Conservation (phyloP, 1,140 invertebrate species). For the Penaeus indicus region DNA sequence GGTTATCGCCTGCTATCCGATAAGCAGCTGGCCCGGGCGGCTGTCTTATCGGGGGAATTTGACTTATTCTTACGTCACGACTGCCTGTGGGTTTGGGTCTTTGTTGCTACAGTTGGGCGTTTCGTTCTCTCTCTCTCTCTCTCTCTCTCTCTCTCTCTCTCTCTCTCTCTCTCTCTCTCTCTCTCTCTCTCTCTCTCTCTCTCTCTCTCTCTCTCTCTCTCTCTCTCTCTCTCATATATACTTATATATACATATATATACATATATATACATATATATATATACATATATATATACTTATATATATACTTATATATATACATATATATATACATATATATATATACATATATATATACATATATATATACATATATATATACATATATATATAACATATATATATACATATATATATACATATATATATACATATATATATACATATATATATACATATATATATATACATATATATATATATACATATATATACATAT, state of each 20-base stretch:
- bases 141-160: too few species aligned
- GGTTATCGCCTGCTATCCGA: too few species aligned
- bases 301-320: neutral
- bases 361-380: neutral
- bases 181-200: too few species aligned
- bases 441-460: neutral
- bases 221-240: neutral
- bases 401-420: neutral
- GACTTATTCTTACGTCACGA: too few species aligned
- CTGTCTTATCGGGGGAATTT: too few species aligned
- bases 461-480: neutral
- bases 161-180: too few species aligned
- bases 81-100: too few species aligned
- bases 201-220: too few species aligned
- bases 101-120: too few species aligned
- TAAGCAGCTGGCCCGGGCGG: too few species aligned
- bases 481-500: too few species aligned
- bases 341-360: neutral
- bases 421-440: slow-evolving; percentile 6
- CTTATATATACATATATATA: slow-evolving; percentile 11
- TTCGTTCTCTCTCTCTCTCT: too few species aligned
- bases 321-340: neutral
- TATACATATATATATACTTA: neutral
- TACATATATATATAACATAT: neutral
- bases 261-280: neutral